Percentiles rank a stretch among this genome's conserved stretches.
Conservation (phyloP, 2,113 vertebrate species). For the Orthonyx spaldingii region DNA sequence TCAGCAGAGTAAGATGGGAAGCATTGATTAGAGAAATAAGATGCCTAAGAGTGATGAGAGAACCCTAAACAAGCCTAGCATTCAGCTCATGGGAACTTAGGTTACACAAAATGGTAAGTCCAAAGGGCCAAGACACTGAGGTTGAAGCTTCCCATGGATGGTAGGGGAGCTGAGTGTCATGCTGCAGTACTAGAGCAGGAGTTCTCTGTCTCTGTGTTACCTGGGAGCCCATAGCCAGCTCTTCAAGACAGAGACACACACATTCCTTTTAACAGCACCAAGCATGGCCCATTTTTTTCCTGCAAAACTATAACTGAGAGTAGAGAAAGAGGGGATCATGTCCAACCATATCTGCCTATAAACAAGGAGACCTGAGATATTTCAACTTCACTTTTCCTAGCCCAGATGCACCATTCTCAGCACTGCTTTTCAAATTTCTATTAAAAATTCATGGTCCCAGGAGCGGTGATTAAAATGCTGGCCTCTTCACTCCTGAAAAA, state of each 20-base stretch:
- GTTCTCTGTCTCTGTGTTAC: neutral
- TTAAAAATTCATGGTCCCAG: neutral
- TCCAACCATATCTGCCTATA: neutral
- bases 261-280: neutral
- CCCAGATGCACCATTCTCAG: neutral
- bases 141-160: neutral
- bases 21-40: neutral
- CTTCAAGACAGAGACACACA: neutral
- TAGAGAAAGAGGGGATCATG: neutral
- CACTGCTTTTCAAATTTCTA: neutral
- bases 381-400: neutral
- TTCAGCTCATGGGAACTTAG: neutral
- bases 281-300: neutral
- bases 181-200: neutral
- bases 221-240: neutral
- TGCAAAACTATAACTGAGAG: neutral
- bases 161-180: neutral
- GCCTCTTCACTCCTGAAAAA: neutral
- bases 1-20: neutral
- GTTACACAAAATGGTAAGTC: neutral
- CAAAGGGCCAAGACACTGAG: neutral
- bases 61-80: neutral
- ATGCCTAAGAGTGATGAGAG: neutral
- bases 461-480: neutral
- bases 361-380: neutral